Evolutionary conservation across 2,113 vertebrate species (phyloP).

Genomic region (Rattus norvegicus): GRCr8 NC_086033.1:23997001-23997500

Average conservation of each 20-base stretch:
- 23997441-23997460: neutral
- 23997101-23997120: neutral
- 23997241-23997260: neutral
- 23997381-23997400: neutral
- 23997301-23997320: neutral
- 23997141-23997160: conserved; percentile 44
- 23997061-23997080: neutral
- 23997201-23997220: conserved; percentile 57
- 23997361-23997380: neutral
- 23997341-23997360: neutral
- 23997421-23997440: neutral
- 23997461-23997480: neutral
- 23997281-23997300: neutral
- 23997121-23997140: neutral
- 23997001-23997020: neutral
- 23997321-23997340: neutral
- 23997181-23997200: neutral
- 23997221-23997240: conserved; percentile 12
- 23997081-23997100: too few relatives aligned
- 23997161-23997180: conserved; percentile 8
- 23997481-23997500: neutral
- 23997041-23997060: neutral
- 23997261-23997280: conserved; percentile 16
- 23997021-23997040: neutral
- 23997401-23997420: neutral